Evolutionary conservation across 2,797 vertebrate genomes (phyloP).

Genomic region (Sphenopsis melanotis): DNA sequence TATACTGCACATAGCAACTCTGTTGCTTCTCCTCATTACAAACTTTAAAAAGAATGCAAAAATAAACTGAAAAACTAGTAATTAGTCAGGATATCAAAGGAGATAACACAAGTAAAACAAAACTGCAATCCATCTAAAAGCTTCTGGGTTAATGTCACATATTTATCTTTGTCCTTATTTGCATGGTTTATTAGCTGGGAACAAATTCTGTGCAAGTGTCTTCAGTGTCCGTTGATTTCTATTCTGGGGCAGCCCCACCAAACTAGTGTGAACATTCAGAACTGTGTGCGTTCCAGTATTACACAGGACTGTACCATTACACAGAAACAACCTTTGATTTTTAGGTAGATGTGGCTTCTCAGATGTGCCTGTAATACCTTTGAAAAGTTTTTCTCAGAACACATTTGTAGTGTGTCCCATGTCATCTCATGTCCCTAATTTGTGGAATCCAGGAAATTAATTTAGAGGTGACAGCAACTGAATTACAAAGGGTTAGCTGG

Average conservation of each 20-base stretch:
- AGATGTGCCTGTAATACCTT: neutral
- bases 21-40: neutral
- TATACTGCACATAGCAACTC: neutral
- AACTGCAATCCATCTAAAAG: neutral
- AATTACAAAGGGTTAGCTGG: neutral
- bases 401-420: neutral
- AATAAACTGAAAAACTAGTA: neutral
- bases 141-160: neutral
- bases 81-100: neutral
- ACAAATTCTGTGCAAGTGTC: accelerated
- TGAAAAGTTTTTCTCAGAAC: neutral
- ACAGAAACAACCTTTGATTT: neutral
- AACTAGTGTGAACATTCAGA: neutral
- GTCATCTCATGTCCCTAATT: neutral
- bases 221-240: neutral
- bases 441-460: neutral
- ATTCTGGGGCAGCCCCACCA: neutral
- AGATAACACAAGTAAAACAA: neutral
- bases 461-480: neutral
- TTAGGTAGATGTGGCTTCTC: neutral
- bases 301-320: neutral
- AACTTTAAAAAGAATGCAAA: neutral
- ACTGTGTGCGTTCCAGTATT: accelerated
- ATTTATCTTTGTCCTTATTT: neutral
- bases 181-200: neutral